Evolutionary conservation across 2,113 vertebrate genomes (phyloP).

Genomic region (Acanthochromis polyacanthus): DNA sequence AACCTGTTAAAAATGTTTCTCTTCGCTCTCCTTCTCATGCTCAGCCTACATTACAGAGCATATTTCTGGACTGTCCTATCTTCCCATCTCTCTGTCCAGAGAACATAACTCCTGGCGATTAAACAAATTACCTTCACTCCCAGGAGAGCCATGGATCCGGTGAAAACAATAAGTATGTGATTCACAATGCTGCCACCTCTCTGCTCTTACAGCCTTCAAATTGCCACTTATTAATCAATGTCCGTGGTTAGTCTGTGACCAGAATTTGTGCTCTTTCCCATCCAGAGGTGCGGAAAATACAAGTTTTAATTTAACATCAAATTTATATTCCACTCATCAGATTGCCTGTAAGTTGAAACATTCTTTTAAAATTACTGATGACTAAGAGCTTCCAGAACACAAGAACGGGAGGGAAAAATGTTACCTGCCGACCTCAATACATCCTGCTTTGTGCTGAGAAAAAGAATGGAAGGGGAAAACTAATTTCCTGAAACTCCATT

Average conservation of each 20-base stretch:
- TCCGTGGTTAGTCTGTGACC: constrained; percentile 49
- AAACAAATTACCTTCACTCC: constrained; percentile 80
- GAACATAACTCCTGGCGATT: constrained; percentile 73
- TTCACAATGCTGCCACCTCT: constrained; percentile 66
- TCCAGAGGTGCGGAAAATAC: constrained; percentile 27
- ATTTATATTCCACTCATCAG: constrained; percentile 68
- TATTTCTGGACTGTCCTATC: constrained; percentile 57
- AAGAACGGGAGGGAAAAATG: constrained; percentile 39
- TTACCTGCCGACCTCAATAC: constrained; percentile 80
- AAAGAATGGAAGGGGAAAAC: constrained; percentile 74
- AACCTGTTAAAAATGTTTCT: constrained; percentile 66
- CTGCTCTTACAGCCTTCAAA: constrained; percentile 65
- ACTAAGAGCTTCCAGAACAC: constrained; percentile 69
- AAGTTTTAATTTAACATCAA: constrained; percentile 71
- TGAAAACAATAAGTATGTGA: constrained; percentile 75
- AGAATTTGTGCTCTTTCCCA: constrained; percentile 42
- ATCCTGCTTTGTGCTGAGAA: constrained; percentile 79
- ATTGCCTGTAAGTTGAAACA: constrained; percentile 66
- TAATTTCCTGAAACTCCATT: constrained; percentile 85
- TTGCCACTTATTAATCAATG: constrained; percentile 76
- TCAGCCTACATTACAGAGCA: constrained; percentile 30
- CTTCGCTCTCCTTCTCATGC: constrained; percentile 25
- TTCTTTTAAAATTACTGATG: constrained; percentile 75
- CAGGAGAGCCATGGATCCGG: constrained; percentile 62
- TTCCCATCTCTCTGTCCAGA: constrained; percentile 63